A percentile compares a stretch with the other conserved stretches of the same genome.
Conservation (phyloP, 53 echinoderm and acorn worm species). For the Zoroaster sp. region DNA sequence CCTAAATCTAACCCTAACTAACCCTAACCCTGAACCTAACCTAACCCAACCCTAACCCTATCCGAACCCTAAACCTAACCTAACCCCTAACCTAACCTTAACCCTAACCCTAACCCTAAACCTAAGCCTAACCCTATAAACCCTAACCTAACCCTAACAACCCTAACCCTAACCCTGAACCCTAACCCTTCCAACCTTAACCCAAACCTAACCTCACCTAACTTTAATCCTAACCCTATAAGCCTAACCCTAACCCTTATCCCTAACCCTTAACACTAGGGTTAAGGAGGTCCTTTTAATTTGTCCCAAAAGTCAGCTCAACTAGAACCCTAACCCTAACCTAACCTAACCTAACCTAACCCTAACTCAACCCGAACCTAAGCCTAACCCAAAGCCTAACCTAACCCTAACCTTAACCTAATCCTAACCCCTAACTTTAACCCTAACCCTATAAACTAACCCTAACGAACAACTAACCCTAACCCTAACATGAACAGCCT, state of each 20-base stretch:
- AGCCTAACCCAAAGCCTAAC: background rate
- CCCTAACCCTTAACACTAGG: constrained; percentile 5
- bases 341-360: background rate
- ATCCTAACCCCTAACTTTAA: constrained; percentile 18
- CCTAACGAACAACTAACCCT: constrained; percentile 39
- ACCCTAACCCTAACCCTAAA: too few species aligned
- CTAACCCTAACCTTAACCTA: background rate
- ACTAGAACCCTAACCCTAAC: constrained; percentile 21
- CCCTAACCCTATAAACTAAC: background rate
- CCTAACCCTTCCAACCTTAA: constrained; percentile 37
- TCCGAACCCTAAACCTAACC: constrained; percentile 1
- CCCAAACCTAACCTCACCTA: constrained; percentile 22
- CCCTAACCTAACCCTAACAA: background rate
- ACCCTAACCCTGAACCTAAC: background rate
- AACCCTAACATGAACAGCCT: constrained; percentile 28
- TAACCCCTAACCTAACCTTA: background rate
- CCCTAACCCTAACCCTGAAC: constrained; percentile 8
- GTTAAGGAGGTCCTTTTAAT: too few species aligned
- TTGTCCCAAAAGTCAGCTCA: constrained; percentile 4
- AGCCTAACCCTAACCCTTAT: background rate
- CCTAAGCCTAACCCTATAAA: too few species aligned
- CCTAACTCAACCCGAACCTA: background rate
- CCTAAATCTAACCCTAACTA: background rate
- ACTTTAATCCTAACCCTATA: background rate
- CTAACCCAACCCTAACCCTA: background rate